phyloP scores from a whole-genome alignment of 2,888 invertebrate genomes.

The Papilio demoleus region DNA sequence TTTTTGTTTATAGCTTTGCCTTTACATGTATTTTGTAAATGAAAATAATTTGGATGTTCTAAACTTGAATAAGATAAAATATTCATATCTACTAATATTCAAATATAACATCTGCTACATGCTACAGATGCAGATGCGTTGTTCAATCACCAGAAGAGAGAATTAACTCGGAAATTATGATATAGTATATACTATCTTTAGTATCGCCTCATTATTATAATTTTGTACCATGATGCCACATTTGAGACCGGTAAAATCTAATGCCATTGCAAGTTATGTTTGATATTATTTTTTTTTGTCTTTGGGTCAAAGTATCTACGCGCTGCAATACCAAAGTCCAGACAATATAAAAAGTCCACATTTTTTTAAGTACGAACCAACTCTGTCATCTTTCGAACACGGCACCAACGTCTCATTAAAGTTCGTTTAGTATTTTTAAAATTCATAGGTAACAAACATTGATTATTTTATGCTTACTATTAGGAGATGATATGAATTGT shows the following conservation, averaged over 20 bases:
- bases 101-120: not conserved
- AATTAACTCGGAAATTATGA: too few species aligned
- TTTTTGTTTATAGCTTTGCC: slow-evolving; percentile 4
- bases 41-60: not conserved
- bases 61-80: not conserved
- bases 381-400: not conserved
- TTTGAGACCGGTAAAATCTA: not conserved
- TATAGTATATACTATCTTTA: not conserved
- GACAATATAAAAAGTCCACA: not conserved
- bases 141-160: not conserved
- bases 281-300: too few species aligned
- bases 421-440: not conserved
- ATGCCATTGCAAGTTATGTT: not conserved
- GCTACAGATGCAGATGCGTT: not conserved
- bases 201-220: not conserved
- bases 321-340: not conserved
- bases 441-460: not conserved
- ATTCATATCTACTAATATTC: not conserved
- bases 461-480: not conserved
- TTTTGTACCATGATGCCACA: not conserved
- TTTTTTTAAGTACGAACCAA: not conserved
- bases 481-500: not conserved
- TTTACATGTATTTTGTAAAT: slow-evolving; percentile 10
- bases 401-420: not conserved
- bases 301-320: too few species aligned